phyloP scores from a whole-genome alignment of 2,888 invertebrate species.

The Stratiomys singularior region DNA sequence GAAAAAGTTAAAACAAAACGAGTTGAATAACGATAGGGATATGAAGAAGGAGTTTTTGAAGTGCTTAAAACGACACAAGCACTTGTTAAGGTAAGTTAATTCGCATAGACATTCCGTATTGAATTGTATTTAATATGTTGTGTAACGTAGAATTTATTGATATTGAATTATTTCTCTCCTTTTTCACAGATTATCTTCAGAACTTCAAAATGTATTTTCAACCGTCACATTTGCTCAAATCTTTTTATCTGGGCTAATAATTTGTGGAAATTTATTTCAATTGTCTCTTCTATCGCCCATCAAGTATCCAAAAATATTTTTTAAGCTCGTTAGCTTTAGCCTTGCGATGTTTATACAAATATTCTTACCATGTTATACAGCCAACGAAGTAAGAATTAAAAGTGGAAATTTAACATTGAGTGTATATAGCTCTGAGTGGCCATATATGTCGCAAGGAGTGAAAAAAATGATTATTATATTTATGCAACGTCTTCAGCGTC shows the following conservation, averaged over 20 bases:
- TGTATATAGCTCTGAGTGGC: constrained; percentile 32
- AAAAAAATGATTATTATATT: constrained; percentile 40
- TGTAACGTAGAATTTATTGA: too few species aligned
- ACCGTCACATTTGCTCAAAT: constrained; percentile 33
- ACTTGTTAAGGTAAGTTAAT: constrained; percentile 22
- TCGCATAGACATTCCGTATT: not conserved
- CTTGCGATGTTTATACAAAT: constrained; percentile 35
- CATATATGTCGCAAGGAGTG: not conserved
- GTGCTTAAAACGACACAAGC: constrained; percentile 29
- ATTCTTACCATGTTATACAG: constrained; percentile 42
- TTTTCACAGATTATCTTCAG: constrained; percentile 27
- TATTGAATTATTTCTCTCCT: too few species aligned
- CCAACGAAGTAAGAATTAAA: constrained; percentile 29
- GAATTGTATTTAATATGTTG: not conserved
- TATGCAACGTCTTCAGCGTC: constrained; percentile 27
- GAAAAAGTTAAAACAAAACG: not conserved
- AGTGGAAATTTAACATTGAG: constrained; percentile 14
- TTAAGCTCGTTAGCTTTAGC: constrained; percentile 19
- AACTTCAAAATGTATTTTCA: constrained; percentile 35
- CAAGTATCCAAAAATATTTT: constrained; percentile 13
- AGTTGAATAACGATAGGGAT: not conserved
- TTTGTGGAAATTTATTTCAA: constrained; percentile 28
- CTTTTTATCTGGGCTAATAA: constrained; percentile 20
- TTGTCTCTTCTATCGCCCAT: constrained; percentile 38
- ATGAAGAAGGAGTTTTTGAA: constrained; percentile 11